These are phyloP conservation scores for Vanacampus margaritifer DNA, from an alignment of 2,113 vertebrate species.

Conservation along the genomic window DNA sequence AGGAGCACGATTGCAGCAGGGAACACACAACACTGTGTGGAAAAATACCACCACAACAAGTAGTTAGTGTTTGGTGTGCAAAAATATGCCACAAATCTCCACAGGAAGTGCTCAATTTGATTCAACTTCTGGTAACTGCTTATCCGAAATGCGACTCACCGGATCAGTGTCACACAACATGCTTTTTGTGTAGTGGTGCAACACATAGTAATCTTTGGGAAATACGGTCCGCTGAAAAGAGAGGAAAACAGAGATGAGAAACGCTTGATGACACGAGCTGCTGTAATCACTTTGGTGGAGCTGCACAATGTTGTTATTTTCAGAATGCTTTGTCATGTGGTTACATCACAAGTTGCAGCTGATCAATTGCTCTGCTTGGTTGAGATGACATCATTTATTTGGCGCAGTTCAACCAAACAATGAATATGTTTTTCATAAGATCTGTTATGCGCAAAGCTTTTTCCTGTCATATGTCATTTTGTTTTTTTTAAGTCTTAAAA, in stretches of 20 bases:
- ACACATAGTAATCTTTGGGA: conserved; percentile 70
- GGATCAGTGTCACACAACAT: conserved; percentile 66
- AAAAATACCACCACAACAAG: conserved; percentile 8
- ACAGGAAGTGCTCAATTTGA: not conserved
- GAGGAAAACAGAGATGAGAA: conserved; percentile 2
- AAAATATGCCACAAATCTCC: conserved; percentile 12
- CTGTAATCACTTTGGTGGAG: not conserved
- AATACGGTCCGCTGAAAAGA: conserved; percentile 65
- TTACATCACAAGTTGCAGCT: not conserved
- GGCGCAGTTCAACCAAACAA: not conserved
- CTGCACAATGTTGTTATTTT: not conserved
- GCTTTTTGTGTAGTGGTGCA: conserved; percentile 61
- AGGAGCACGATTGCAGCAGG: conserved; percentile 64
- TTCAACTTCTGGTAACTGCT: not conserved
- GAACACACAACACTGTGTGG: conserved; percentile 73
- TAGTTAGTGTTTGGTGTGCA: conserved; percentile 13
- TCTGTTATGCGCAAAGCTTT: not conserved
- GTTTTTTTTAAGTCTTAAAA: not conserved
- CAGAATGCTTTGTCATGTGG: not conserved
- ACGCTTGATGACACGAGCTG: not conserved
- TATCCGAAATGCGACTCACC: conserved; percentile 56
- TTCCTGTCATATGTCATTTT: not conserved
- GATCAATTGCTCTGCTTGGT: not conserved
- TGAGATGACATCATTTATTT: not conserved
- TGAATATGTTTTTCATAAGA: not conserved